Conservation (phyloP, 2,888 invertebrate genomes). For the Rotaria socialis region DNA sequence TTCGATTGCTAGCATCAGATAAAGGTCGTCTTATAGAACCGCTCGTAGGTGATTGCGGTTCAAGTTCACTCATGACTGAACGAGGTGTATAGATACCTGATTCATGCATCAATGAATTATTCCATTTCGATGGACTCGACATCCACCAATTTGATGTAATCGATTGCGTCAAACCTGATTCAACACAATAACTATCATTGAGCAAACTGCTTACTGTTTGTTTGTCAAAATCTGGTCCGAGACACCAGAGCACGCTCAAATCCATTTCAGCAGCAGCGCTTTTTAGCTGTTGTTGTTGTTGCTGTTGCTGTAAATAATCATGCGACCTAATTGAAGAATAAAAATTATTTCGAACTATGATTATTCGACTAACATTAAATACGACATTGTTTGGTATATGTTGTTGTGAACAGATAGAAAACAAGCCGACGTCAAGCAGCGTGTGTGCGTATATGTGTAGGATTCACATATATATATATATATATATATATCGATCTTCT, state of each 20-base stretch:
- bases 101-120: not conserved
- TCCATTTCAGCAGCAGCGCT: not conserved
- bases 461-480: not conserved
- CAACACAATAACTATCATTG: not conserved
- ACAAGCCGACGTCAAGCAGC: not conserved
- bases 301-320: not conserved
- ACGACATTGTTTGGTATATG: slow-evolving; percentile 9
- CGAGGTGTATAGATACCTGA: not conserved
- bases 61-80: not conserved
- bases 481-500: not conserved
- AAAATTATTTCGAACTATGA: not conserved
- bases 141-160: not conserved
- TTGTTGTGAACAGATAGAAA: slow-evolving; percentile 10
- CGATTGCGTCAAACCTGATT: not conserved
- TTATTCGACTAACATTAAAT: not conserved
- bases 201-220: not conserved
- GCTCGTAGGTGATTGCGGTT: not conserved
- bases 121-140: not conserved
- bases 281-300: not conserved
- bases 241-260: not conserved
- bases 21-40: not conserved
- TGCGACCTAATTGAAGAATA: not conserved
- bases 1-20: not conserved
- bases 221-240: not conserved
- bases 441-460: not conserved